A percentile compares a stretch with the other conserved stretches of the same genome.
phyloP scores from a whole-genome alignment of 2,888 invertebrate species.

The Dinocampus coccinellae region DNA sequence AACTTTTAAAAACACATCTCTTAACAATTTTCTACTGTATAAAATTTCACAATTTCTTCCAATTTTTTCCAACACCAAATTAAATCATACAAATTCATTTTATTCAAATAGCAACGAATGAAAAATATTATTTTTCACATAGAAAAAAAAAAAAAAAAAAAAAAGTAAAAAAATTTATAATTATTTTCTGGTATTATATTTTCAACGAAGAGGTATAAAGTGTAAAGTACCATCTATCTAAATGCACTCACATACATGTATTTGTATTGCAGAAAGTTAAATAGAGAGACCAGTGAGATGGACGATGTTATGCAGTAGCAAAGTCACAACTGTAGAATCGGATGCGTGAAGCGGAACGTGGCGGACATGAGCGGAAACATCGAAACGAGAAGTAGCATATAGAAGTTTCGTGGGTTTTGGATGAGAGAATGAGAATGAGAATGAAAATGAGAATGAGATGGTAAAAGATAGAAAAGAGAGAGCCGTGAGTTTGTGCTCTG shows the following conservation, averaged over 20 bases:
- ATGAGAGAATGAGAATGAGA: conserved; percentile 26
- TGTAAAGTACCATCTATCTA: no score
- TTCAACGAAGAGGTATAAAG: no score
- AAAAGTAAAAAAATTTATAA: no score
- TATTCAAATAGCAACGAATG: no score
- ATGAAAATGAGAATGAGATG: conserved; percentile 31
- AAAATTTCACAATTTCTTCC: conserved; percentile 9
- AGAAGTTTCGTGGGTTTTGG: conserved; percentile 30
- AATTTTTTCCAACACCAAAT: background rate
- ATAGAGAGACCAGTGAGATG: conserved; percentile 7
- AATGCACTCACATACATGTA: background rate
- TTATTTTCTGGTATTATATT: no score
- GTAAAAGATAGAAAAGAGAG: conserved; percentile 32
- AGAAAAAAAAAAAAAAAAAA: no score
- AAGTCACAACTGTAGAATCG: conserved; percentile 32
- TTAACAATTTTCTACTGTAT: conserved; percentile 5
- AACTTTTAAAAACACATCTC: conserved; percentile 24
- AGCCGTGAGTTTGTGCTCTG: background rate
- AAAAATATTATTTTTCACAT: no score
- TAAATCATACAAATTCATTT: no score
- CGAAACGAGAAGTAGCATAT: conserved; percentile 21
- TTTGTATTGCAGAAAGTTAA: conserved; percentile 9
- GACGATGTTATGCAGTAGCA: conserved; percentile 4
- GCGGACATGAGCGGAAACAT: conserved; percentile 35
- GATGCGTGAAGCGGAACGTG: conserved; percentile 26